A percentile compares a stretch with the other conserved stretches of the same genome.
Evolutionary conservation across 2,888 invertebrate species (phyloP).

Genomic region (Habroteleia sp.): DNA sequence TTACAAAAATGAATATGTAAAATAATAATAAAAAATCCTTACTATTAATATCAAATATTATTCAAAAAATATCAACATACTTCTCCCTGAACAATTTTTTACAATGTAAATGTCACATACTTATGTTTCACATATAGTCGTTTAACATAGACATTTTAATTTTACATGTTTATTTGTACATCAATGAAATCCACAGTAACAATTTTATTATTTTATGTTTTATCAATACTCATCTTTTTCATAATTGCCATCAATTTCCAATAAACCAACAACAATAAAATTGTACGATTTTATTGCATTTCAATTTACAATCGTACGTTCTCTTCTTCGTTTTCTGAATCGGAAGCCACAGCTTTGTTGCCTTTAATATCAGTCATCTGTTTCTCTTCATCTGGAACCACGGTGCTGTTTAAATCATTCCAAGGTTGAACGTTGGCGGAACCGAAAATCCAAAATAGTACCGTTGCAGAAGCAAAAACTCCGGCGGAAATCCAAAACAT

Average conservation of each 20-base stretch:
- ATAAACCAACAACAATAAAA: not conserved
- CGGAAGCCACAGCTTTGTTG: constrained; percentile 34
- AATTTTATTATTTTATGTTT: constrained; percentile 9
- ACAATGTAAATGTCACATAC: no score
- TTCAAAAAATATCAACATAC: no score
- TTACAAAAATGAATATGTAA: no score
- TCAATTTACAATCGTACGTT: constrained; percentile 72
- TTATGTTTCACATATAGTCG: no score
- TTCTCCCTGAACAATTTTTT: no score
- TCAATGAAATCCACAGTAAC: constrained; percentile 1
- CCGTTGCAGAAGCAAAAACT: constrained; percentile 86
- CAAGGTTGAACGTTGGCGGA: constrained; percentile 87
- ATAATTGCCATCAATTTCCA: constrained; percentile 15
- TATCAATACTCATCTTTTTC: constrained; percentile 29
- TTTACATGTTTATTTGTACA: constrained; percentile 2
- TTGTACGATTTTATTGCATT: no score
- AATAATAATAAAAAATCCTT: no score
- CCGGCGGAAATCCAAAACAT: constrained; percentile 88
- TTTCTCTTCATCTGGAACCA: constrained; percentile 71
- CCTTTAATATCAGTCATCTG: constrained; percentile 66
- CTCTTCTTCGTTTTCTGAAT: constrained; percentile 69
- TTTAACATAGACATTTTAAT: not conserved
- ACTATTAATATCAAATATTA: no score
- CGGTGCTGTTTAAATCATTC: constrained; percentile 82
- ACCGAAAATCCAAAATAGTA: constrained; percentile 87